Evolutionary conservation across 1,140 invertebrate genomes (phyloP).

Genomic region (Myzus persicae): DNA sequence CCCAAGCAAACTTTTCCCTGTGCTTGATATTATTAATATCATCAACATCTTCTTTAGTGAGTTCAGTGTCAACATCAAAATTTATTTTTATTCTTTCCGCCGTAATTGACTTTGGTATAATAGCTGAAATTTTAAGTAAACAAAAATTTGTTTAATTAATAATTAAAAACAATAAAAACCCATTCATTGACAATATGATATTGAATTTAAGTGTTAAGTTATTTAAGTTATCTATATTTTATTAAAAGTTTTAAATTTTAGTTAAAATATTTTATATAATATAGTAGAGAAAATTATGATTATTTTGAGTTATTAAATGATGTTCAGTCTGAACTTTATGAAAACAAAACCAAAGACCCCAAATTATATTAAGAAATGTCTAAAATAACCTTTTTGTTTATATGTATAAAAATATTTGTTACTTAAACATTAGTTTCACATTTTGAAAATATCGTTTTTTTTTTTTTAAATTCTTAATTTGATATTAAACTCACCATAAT

Average conservation of each 20-base stretch:
- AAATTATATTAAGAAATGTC: not conserved
- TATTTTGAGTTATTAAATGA: not conserved
- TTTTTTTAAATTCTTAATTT: not conserved
- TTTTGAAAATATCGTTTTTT: not conserved
- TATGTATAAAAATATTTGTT: not conserved
- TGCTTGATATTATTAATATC: conserved; percentile 68
- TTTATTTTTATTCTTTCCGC: conserved; percentile 73
- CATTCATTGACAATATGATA: not conserved
- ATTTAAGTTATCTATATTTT: not conserved
- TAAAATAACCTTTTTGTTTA: not conserved
- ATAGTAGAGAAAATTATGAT: too few relatives aligned
- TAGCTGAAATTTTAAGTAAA: conserved; percentile 65
- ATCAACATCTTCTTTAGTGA: conserved; percentile 70
- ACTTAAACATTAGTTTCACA: not conserved
- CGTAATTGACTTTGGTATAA: conserved; percentile 77
- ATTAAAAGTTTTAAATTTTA: not conserved
- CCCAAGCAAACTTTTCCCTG: conserved; percentile 76
- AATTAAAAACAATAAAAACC: not conserved
- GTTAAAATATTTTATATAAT: too few relatives aligned
- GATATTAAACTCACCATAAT: conserved; percentile 66
- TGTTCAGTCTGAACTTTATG: not conserved
- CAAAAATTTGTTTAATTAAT: too few relatives aligned
- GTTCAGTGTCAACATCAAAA: conserved; percentile 71
- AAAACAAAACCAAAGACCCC: not conserved
- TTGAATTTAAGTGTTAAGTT: conserved; percentile 62